A percentile compares a stretch with the other conserved stretches of the same genome.
Evolutionary conservation across 1,140 invertebrate species (phyloP).

Genomic region (Cryptotermes secundus): DNA sequence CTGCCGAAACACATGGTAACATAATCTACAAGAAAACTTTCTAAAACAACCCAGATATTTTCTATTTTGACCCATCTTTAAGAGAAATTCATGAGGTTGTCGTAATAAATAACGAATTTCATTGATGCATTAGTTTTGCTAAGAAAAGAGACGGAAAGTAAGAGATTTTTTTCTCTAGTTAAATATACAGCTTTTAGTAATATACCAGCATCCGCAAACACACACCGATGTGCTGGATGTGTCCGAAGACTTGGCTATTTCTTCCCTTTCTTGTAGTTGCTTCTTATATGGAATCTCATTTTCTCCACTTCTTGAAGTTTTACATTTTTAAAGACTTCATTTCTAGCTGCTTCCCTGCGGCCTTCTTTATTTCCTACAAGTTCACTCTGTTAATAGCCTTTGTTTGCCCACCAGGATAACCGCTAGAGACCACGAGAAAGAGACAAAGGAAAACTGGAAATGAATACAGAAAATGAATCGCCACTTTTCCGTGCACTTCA

Average conservation of each 20-base stretch:
- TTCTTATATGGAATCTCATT: neutral
- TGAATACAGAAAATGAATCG: neutral
- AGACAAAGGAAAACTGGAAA: neutral
- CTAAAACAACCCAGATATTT: too few relatives aligned
- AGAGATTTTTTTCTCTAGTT: too few relatives aligned
- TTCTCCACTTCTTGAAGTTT: neutral
- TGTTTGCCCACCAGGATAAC: neutral
- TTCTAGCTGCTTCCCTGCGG: neutral
- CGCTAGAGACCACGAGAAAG: neutral
- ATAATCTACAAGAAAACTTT: too few relatives aligned
- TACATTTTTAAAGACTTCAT: conserved; percentile 12
- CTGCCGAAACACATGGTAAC: too few relatives aligned
- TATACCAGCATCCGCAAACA: too few relatives aligned
- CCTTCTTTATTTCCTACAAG: neutral
- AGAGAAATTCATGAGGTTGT: too few relatives aligned
- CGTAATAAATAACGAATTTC: too few relatives aligned
- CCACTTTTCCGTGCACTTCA: neutral
- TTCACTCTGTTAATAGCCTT: conserved; percentile 2
- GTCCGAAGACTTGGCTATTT: too few relatives aligned
- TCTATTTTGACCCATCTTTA: too few relatives aligned
- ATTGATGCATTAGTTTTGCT: too few relatives aligned
- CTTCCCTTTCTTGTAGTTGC: neutral
- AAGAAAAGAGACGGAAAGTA: too few relatives aligned
- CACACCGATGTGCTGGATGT: too few relatives aligned
- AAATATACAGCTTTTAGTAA: neutral